A percentile compares a stretch with the other conserved stretches of the same genome.
phyloP scores from a whole-genome alignment of 30 jellyfish, hydroid and myxozoan species.

The Hydractinia symbiolongicarpus region DNA sequence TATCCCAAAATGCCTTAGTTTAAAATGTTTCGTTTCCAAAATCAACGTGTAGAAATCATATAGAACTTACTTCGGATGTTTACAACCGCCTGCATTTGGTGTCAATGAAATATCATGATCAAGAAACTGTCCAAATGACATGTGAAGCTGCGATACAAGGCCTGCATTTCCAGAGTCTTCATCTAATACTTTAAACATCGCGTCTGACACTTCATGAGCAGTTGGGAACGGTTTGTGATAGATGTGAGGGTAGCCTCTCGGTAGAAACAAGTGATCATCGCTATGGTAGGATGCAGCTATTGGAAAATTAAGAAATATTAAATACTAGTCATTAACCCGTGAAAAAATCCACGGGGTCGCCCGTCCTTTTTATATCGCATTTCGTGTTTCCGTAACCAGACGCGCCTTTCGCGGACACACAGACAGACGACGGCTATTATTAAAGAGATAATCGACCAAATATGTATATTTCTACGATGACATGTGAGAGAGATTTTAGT shows the following conservation, averaged over 20 bases:
- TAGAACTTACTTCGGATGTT: not conserved
- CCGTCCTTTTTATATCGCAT: too few species aligned
- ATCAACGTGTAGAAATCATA: not conserved
- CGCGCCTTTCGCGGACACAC: too few species aligned
- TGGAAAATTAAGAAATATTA: not conserved
- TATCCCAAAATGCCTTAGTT: not conserved
- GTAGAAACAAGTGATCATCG: not conserved
- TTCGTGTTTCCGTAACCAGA: too few species aligned
- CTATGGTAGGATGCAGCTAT: not conserved
- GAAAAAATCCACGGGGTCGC: too few species aligned
- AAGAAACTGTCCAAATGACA: constrained; percentile 13
- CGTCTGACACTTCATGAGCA: constrained; percentile 3
- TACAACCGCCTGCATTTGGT: constrained; percentile 19
- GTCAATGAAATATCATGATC: not conserved
- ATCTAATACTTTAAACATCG: not conserved
- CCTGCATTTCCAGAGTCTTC: not conserved
- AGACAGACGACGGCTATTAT: too few species aligned
- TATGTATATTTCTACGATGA: too few species aligned
- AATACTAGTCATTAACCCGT: too few species aligned
- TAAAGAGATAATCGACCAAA: too few species aligned
- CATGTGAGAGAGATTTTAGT: too few species aligned
- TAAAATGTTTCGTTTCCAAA: not conserved
- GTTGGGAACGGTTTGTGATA: not conserved
- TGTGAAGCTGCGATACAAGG: not conserved
- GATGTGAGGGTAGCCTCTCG: not conserved